Base-by-base conservation (phyloP, 1,140 invertebrate species). In the Thalassaphorura encarpata region DNA sequence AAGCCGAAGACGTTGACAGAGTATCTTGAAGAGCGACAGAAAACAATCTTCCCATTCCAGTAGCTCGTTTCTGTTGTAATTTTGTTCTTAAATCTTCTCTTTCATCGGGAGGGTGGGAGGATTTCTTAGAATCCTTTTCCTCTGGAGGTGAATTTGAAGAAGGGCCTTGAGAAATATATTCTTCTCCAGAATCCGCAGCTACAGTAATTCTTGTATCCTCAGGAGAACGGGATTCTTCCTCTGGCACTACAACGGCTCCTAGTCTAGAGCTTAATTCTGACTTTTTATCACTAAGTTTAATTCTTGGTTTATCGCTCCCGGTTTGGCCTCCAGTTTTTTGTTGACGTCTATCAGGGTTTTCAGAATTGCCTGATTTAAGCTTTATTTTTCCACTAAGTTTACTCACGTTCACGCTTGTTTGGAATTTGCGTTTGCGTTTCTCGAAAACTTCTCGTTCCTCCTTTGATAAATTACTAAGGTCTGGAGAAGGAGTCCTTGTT, bases 21-120 rank as follows among this genome's bases (percentile, higher is more conserved):
- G 46, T 48, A 29, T 48, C 46, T 16, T 29, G 13, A 19, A 48
- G 46, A 8, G 46, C 46, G 8, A 27, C 23, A 11, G 46, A 23
- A 48, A 48, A 48, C 8, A 48, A 13, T 19, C 46, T 48, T 11
- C 46, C 46, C 6, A 24, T 24, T 8, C 23, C 23, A 23, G 46
- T 16, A 8, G 46, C 46, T 28, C 46, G 13, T 23, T 48, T 48
- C 46, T 48, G 46, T 19, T 48, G 23, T 24, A 48, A 48, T 24
- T 48, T 48, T 15, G 46, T 27, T 18, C 46, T 13, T 8, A 48
- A 19, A 19, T 48, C 46, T 18, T 48, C 46, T 11, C 26, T 48
- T 48, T n/a, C 42, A 6, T 23, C 19, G 33, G 11, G n/a, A 36
- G 33, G 33, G 33, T n/a, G 33, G 33, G n/a, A 11, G 33, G 33